These are phyloP conservation scores for Aspiorhynchus laticeps DNA, from an alignment of 2,113 vertebrate genomes.

Conservation along the genomic window DNA sequence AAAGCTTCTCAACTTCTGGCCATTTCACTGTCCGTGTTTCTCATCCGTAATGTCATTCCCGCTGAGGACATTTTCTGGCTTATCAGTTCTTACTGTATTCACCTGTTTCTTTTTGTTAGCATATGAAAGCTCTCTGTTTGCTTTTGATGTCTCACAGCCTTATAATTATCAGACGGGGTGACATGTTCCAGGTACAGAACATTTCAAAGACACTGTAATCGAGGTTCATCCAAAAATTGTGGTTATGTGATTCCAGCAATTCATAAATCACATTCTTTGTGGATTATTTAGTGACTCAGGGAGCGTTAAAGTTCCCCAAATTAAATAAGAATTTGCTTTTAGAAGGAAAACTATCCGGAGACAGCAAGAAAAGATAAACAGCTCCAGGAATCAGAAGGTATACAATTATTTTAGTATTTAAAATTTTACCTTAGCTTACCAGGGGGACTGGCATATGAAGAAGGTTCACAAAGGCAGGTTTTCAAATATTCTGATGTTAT, in stretches of 20 bases:
- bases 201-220: neutral
- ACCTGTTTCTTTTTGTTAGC: constrained; percentile 1
- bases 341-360: neutral
- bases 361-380: neutral
- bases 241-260: too few relatives aligned
- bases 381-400: neutral
- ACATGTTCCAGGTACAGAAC: constrained; percentile 18
- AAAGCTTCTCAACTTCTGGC: neutral
- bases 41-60: constrained; percentile 6
- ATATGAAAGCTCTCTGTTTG: constrained; percentile 13
- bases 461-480: neutral
- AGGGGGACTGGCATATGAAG: neutral
- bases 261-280: too few relatives aligned
- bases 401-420: neutral
- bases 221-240: neutral
- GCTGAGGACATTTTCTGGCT: neutral
- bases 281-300: too few relatives aligned
- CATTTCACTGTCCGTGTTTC: neutral
- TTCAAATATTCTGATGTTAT: neutral
- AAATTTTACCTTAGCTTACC: neutral
- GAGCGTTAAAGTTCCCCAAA: neutral
- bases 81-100: neutral
- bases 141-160: neutral
- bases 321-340: neutral
- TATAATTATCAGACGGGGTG: neutral